Evolutionary conservation across 2,888 invertebrate genomes (phyloP), one percentile per base, ranked within the genome.

Genomic region (Lepidochrysops patricia): DNA sequence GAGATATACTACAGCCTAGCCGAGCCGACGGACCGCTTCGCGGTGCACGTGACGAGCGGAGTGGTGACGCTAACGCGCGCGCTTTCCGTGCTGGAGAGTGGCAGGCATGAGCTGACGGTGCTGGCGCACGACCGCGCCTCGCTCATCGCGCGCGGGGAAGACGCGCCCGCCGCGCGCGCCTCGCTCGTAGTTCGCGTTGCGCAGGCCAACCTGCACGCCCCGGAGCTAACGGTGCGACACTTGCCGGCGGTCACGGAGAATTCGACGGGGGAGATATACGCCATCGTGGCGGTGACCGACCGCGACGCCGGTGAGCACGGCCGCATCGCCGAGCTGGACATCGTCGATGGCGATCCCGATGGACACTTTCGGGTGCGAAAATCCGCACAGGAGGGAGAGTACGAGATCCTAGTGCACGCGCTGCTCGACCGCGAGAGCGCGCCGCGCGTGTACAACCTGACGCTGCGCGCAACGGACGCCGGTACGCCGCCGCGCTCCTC

Each of bases 1-100:
- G 97, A 98, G 88, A 96, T 99, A 70, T 98, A 98, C 86, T 99
- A 98, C 86, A 97, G 97, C 79, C 93, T 99, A 72, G 90, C 92
- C 57, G 93, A 95, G 69, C 91, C 92, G 62, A 96, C 94, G 50
- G 94, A 95, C 73, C 93, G 93, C 71, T 99, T 98, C 79, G 95
- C 97, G 34, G 94, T 99, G 61, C 97, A 99, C 82, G 97, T 98
- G 1, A 96, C 97, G 60, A 95, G 95, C 54, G 98, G 98, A 7
- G 92, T 96, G 26, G 93, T 98, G 62, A 94, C 95, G 13, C 89
- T 97, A 15, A 96, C 97, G 48, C 92, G 95, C 66, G 93, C 94
- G 13, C 90, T 98, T 60, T 90, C 92, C 63, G 95, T 93, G 70
- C 90, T 92, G 37, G 94, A 95, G 62, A 91, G 91, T 63, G 90